These are phyloP conservation scores for Athetis lepigone DNA, from an alignment of 2,888 invertebrate species.

Conservation along the genomic window DNA sequence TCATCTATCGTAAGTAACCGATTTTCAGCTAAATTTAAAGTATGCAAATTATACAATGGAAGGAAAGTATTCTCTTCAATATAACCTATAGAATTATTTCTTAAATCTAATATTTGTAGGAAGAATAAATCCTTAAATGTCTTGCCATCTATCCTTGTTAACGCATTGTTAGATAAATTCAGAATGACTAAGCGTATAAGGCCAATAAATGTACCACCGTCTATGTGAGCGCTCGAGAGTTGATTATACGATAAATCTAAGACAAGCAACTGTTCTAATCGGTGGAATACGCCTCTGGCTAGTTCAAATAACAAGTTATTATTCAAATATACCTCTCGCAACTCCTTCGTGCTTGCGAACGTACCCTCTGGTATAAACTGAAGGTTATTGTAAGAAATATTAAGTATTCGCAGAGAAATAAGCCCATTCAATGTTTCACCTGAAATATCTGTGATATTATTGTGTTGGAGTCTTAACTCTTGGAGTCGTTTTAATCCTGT, in stretches of 20 bases:
- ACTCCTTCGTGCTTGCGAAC: constrained; percentile 95
- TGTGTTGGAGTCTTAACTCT: constrained; percentile 94
- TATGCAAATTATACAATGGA: constrained; percentile 96
- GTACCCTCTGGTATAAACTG: constrained; percentile 95
- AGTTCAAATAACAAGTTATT: constrained; percentile 96
- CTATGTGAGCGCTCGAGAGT: constrained; percentile 95
- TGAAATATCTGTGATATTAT: constrained; percentile 95
- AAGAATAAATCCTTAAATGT: constrained; percentile 97
- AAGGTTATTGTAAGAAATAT: constrained; percentile 96
- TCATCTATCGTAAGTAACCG: constrained; percentile 95
- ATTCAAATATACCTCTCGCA: constrained; percentile 96
- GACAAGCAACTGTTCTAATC: constrained; percentile 95
- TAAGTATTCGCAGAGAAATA: constrained; percentile 94
- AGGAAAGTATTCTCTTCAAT: constrained; percentile 96
- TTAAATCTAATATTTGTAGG: constrained; percentile 95
- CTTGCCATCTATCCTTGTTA: constrained; percentile 95
- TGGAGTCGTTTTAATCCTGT: constrained; percentile 94
- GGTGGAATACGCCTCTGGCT: constrained; percentile 95
- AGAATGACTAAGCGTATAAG: constrained; percentile 96
- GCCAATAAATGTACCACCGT: constrained; percentile 96
- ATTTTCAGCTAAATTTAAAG: constrained; percentile 97
- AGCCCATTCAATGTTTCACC: constrained; percentile 95
- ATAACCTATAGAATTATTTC: constrained; percentile 96
- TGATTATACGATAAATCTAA: constrained; percentile 96
- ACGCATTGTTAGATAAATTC: constrained; percentile 96